A percentile compares a stretch with the other conserved stretches of the same genome.
phyloP scores from a whole-genome alignment of 2,888 invertebrate species.

The Drosophila quinaria region DNA sequence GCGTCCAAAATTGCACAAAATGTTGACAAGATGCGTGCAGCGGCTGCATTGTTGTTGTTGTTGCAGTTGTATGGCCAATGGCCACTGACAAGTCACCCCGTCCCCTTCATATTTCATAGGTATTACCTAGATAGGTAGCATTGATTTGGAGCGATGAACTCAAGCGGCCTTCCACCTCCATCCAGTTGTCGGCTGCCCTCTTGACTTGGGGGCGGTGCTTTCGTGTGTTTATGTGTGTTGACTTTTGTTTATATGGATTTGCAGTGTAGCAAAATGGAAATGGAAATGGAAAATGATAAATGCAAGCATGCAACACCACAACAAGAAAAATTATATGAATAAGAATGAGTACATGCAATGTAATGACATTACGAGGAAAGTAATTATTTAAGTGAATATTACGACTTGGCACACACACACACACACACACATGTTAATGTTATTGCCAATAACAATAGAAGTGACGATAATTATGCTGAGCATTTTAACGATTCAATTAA shows the following conservation, averaged over 20 bases:
- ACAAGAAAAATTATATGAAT: conserved; percentile 11
- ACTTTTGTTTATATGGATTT: conserved; percentile 60
- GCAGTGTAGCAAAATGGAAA: conserved; percentile 41
- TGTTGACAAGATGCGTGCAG: conserved; percentile 58
- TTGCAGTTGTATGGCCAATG: conserved; percentile 23
- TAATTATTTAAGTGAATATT: conserved; percentile 67
- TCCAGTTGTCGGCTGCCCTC: conserved; percentile 5
- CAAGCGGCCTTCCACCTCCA: conserved; percentile 47
- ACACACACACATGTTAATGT: conserved; percentile 2
- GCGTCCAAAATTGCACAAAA: conserved; percentile 53
- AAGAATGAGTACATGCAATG: conserved; percentile 14
- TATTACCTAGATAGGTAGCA: conserved; percentile 58
- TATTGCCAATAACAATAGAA: conserved; percentile 42
- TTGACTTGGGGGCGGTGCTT: conserved; percentile 11
- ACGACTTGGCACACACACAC: conserved; percentile 38
- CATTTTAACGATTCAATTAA: conserved; percentile 71
- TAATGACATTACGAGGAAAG: conserved; percentile 46
- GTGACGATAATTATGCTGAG: conserved; percentile 62
- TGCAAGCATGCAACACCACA: conserved; percentile 12
- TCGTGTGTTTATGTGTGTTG: conserved; percentile 14
- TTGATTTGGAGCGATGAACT: conserved; percentile 85
- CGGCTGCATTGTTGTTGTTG: conserved; percentile 11
- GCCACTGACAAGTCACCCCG: conserved; percentile 12
- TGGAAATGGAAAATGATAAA: conserved; percentile 45
- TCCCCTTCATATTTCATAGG: conserved; percentile 5